Base-by-base conservation (phyloP, 2,113 vertebrate genomes). In the Ophthalmolycus amberensis region DNA sequence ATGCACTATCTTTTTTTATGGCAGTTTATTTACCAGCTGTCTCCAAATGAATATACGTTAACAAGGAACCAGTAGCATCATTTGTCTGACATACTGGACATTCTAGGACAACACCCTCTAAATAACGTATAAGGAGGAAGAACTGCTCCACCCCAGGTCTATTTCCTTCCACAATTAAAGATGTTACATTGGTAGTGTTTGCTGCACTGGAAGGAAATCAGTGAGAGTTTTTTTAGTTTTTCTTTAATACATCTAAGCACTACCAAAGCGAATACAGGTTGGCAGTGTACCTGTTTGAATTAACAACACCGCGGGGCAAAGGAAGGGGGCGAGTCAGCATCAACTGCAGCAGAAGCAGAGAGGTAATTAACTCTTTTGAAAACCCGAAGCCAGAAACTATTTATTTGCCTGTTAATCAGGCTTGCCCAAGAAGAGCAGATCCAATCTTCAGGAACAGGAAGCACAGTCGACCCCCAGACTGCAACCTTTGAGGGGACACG, bases 361-460 rank as follows among this genome's bases (percentile, higher is more conserved):
- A 65, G 32, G 74, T 79, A 90, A 90, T 86, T 69, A 71, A 77
- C 52, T 84, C 82, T 9, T 90, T 84, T 82, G 70, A 88, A 88
- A 86, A 73, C 12, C 66, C 1, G 22, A 65, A 64, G 76, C 58
- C 75, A 71, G 71, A 80, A 83, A 88, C 68, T 15, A 81, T 83
- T 77, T 75, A 72, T 88, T 87, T 76, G 70, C 79, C 72, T 70
- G 77, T 84, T 88, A 80, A 91, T 91, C 82, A 67, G 58, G 38
- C 70, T 64, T 27, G 12, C 22, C 46, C 20, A 29, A 54, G 70
- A 70, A 48, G 48, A 79, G 68, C 3, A 79, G 68, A 86, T 92
- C 37, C 66, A 87, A 87, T 89, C 82, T 79, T 56, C 66, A 77
- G 64, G 20, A 83, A 52, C 75, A 84, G 88, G 84, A 91, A 90